Percentiles rank a stretch among this genome's conserved stretches.
These are phyloP conservation scores for Euspilapteryx auroguttella DNA, from an alignment of 2,888 invertebrate genomes.

Conservation along the genomic window DNA sequence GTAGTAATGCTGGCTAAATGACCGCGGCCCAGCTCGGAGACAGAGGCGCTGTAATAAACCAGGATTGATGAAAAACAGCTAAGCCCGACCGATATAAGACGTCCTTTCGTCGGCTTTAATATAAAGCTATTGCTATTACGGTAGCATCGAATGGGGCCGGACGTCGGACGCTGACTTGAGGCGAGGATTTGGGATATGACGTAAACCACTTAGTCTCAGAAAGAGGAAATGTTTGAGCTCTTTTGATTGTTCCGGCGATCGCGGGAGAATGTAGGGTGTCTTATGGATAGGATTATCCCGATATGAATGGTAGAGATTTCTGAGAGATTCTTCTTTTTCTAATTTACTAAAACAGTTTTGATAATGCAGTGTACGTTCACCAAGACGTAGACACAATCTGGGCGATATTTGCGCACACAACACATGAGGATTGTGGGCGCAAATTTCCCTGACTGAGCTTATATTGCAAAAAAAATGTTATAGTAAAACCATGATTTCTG, in stretches of 20 bases:
- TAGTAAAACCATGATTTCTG: too few species aligned
- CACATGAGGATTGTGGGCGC: too few species aligned
- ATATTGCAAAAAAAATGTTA: too few species aligned
- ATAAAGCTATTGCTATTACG: slow-evolving; percentile 61
- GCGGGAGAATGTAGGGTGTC: too few species aligned
- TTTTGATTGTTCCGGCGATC: slow-evolving; percentile 23
- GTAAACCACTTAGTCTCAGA: slow-evolving; percentile 48
- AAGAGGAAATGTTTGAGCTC: slow-evolving; percentile 23
- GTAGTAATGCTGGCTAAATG: slow-evolving; percentile 55
- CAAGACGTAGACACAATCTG: too few species aligned
- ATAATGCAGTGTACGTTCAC: too few species aligned
- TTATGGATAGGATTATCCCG: too few species aligned
- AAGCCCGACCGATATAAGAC: slow-evolving; percentile 62
- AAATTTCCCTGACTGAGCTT: too few species aligned
- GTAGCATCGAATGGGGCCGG: slow-evolving; percentile 41
- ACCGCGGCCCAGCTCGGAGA: slow-evolving; percentile 47
- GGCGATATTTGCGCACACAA: too few species aligned
- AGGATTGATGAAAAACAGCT: slow-evolving; percentile 65
- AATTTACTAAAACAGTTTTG: too few species aligned
- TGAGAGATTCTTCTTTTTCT: too few species aligned
- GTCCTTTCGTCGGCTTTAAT: slow-evolving; percentile 51
- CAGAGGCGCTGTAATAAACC: slow-evolving; percentile 60
- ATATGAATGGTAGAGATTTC: too few species aligned
- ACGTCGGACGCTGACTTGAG: slow-evolving; percentile 5
- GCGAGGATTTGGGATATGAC: slow-evolving; percentile 59